Percentiles rank a stretch among this genome's conserved stretches.
These are phyloP conservation scores for Protosalanx chinensis DNA, from an alignment of 2,797 vertebrate species.

Conservation along the genomic window DNA sequence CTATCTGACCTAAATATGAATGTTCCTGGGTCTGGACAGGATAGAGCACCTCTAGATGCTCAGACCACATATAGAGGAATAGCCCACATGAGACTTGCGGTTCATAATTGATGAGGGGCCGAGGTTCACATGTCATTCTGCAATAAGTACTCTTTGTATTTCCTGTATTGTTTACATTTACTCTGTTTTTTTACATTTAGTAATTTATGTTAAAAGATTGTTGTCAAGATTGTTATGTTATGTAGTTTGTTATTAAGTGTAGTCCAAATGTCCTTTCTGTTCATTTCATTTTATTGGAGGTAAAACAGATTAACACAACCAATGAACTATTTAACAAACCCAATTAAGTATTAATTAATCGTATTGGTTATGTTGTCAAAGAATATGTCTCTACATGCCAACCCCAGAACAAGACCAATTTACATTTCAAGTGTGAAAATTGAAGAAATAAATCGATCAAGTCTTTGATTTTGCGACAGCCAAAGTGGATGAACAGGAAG, in stretches of 20 bases:
- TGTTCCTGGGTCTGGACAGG: neutral
- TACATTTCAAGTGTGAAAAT: constrained; percentile 1
- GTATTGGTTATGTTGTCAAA: neutral
- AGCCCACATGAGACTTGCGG: neutral
- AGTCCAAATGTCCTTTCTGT: constrained; percentile 46
- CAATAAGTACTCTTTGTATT: constrained; percentile 8
- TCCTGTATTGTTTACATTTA: neutral
- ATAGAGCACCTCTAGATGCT: neutral
- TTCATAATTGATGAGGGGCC: constrained; percentile 23
- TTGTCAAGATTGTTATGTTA: constrained; percentile 1
- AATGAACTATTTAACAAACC: neutral
- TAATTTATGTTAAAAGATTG: no score
- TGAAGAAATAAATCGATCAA: neutral
- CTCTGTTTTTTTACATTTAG: neutral
- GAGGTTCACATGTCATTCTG: constrained; percentile 15
- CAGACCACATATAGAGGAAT: neutral
- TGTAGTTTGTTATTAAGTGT: constrained; percentile 50
- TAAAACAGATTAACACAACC: constrained; percentile 1
- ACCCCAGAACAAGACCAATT: neutral
- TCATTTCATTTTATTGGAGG: neutral
- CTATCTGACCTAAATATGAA: neutral
- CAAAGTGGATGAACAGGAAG: constrained; percentile 13
- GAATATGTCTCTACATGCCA: no score
- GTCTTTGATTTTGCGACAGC: constrained; percentile 19
- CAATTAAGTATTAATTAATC: neutral